Conservation (phyloP, 2,113 vertebrate species). For the Thinocorus orbignyianus region DNA sequence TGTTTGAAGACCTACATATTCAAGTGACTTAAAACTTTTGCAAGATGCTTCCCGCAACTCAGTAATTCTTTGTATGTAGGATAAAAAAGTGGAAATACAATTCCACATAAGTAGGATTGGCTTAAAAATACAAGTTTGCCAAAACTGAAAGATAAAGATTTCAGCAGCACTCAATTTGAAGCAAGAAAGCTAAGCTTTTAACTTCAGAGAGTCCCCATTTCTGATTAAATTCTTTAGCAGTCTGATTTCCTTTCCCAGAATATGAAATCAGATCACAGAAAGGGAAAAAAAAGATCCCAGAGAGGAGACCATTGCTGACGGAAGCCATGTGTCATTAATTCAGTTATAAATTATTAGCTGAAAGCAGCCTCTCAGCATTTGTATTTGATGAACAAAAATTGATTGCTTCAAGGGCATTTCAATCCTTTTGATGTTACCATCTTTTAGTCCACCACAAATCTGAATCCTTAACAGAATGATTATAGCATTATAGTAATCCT, state of each 20-base stretch:
- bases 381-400: slow-evolving; percentile 86
- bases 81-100: background rate
- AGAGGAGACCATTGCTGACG: slow-evolving; percentile 62
- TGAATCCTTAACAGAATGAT: slow-evolving; percentile 87
- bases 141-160: slow-evolving; percentile 12
- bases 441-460: slow-evolving; percentile 81
- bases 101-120: background rate
- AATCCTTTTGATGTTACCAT: slow-evolving; percentile 83
- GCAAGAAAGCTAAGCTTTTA: slow-evolving; percentile 40
- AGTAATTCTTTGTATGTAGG: background rate
- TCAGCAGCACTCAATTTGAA: slow-evolving; percentile 40
- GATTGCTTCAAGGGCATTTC: slow-evolving; percentile 86
- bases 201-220: slow-evolving; percentile 41
- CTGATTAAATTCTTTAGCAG: slow-evolving; percentile 67
- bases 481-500: slow-evolving; percentile 90
- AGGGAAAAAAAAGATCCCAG: slow-evolving; percentile 49
- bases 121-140: background rate
- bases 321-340: slow-evolving; percentile 83
- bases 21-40: background rate
- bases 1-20: background rate
- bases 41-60: background rate
- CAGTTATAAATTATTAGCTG: slow-evolving; percentile 82
- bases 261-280: slow-evolving; percentile 76
- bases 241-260: slow-evolving; percentile 71
- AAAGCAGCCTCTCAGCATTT: slow-evolving; percentile 82